phyloP scores from a whole-genome alignment of 2,113 vertebrate genomes.

The Thryonomys swinderianus region DNA sequence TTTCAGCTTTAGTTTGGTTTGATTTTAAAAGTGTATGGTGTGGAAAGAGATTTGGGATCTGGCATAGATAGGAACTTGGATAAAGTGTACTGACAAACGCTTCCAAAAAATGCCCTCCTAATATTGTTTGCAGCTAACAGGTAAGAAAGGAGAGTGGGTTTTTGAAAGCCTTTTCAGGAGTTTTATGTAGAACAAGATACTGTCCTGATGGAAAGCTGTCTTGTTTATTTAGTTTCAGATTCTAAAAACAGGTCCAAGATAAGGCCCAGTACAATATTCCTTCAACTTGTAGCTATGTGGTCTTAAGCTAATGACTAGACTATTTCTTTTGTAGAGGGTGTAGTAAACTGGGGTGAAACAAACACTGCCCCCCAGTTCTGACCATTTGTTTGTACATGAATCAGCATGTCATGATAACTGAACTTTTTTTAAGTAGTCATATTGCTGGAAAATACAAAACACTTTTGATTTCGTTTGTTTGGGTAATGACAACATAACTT shows the following conservation, averaged over 20 bases:
- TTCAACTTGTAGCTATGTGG: slow-evolving; percentile 1
- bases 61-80: neutral
- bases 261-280: neutral
- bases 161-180: neutral
- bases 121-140: slow-evolving; percentile 17
- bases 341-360: neutral
- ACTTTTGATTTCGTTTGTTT: slow-evolving; percentile 44
- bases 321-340: slow-evolving; percentile 15
- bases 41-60: slow-evolving; percentile 3
- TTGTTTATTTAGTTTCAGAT: slow-evolving; percentile 14
- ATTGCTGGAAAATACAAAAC: slow-evolving; percentile 12
- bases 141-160: neutral
- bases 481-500: neutral
- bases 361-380: neutral
- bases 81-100: neutral
- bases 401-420: neutral
- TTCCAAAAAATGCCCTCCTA: neutral
- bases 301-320: slow-evolving; percentile 23
- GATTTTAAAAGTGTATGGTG: slow-evolving; percentile 31
- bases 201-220: neutral
- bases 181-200: slow-evolving; percentile 45
- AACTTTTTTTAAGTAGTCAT: slow-evolving; percentile 24
- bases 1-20: slow-evolving; percentile 38
- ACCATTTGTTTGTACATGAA: neutral
- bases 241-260: slow-evolving; percentile 52